Evolutionary conservation across 37 sponge, comb jelly and placozoan genomes (phyloP).

Genomic region (Spongilla lacustris): DNA sequence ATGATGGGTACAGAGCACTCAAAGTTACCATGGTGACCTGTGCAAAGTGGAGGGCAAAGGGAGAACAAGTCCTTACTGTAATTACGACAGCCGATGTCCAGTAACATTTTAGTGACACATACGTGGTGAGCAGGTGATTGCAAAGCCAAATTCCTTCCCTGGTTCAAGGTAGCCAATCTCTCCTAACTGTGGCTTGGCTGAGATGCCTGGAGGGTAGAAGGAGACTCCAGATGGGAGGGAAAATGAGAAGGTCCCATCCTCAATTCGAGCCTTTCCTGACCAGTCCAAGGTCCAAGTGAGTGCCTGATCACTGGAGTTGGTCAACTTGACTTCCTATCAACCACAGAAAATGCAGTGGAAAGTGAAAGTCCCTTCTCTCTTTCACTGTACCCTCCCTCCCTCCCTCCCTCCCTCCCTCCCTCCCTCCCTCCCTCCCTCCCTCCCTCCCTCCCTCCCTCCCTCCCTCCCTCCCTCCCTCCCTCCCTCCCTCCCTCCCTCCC

Average conservation of each 20-base stretch:
- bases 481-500: too few species aligned
- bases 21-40: conserved; percentile 48
- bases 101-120: too few species aligned
- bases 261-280: not conserved
- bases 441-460: too few species aligned
- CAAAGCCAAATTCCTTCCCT: conserved; percentile 6
- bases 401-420: too few species aligned
- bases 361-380: not conserved
- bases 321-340: conserved; percentile 20
- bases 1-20: conserved; percentile 40
- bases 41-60: not conserved
- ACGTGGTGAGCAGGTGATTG: conserved; percentile 31
- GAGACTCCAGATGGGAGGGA: conserved; percentile 13
- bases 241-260: conserved; percentile 52
- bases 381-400: not conserved
- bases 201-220: not conserved
- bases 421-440: too few species aligned
- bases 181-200: conserved; percentile 2
- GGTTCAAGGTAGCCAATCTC: conserved; percentile 28
- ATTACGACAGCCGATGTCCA: not conserved
- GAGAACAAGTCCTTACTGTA: not conserved
- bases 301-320: conserved; percentile 33
- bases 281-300: conserved; percentile 41
- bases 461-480: too few species aligned
- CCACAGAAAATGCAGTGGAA: not conserved